Evolutionary conservation across 2,113 vertebrate genomes (phyloP), one percentile per base, ranked within the genome.

Genomic region (Gasterosteus aculeatus): DNA sequence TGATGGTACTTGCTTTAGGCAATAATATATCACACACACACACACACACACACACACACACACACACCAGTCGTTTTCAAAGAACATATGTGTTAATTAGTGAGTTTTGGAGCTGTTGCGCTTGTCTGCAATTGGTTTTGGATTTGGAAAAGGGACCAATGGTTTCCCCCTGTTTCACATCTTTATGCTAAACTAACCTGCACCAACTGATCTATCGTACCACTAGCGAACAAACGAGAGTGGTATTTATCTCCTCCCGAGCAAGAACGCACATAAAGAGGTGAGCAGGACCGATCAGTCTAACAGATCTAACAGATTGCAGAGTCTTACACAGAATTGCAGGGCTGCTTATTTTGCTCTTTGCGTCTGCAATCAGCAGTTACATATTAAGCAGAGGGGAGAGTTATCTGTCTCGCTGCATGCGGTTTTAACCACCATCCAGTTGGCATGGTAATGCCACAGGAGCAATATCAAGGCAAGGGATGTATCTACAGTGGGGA

Each of bases 361-460:
- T 76, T 72, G 80, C 78, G 70, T 78, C 78, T 85, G 82, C 70
- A 85, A 85, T 87, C 82, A 84, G 80, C 80, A 77, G 78, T 42
- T 74, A 77, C 46, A 77, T 68, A 77, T 51, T 78, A 72, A 85
- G 51, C 51, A 11, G 26, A 49, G 19, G 56, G 18, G 22, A 18
- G 39, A 78, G 15, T 29, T 60, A 58, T 73, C 47, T 54, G 56
- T 35, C 41, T 72, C 54, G 60, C 61, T 68, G n/a, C 72, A 26
- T 76, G 69, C 19, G 3, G 58, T 72, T 70, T 72, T 69, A 86
- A 51, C 65, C 41, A 31, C 22, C 42, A 16, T 61, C 61, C 59
- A 38, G 59, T 72, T 76, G 38, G 39, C 74, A 78, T 80, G 69
- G 68, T 73, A 81, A 81, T 75, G 59, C 58, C 70, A 78, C 73